Evolutionary conservation across 2,888 invertebrate genomes (phyloP), one percentile per base, ranked within the genome.

Genomic region (Netelia inedita): DNA sequence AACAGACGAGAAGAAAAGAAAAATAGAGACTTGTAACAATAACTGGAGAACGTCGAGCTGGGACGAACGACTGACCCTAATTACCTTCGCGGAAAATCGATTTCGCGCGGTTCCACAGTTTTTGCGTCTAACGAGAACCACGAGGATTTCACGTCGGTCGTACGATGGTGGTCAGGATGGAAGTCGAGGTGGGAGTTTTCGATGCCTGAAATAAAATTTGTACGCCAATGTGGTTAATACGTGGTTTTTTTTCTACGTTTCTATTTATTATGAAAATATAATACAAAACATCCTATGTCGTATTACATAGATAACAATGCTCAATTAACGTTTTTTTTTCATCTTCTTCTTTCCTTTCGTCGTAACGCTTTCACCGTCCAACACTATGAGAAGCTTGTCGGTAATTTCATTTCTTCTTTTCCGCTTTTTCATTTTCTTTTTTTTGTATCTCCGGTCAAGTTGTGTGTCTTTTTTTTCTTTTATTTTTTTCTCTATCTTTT

Each of bases 211-310:
- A 9, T 61, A 16, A 43, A 57, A 28, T 46, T 69, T 16, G 46
- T 46, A 46, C 19, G 35, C 88, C 73, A 83, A 87, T 91, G 82
- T 90, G 88, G 89, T 91, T 91, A 89, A 91, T 92, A 92, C 91
- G 91, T 35, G 35, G 35, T 35, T 35, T 92, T 91, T 93, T 94
- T 94, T 93, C 94, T 94, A 94, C 94, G 94, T 93, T 93, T 92
- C 94, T 93, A 94, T 94, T 94, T 94, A 94, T 94, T 94, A 94
- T 94, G 94, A 94, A 94, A 93, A 94, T 94, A 94, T 94, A 94
- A 94, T 94, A 94, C 94, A 94, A 94, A 94, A 94, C 94, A 93
- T 94, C 94, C 94, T 94, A 94, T 94, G 93, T 94, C 92, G 92
- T 94, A 94, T 94, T 93, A 93, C 93, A 93, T 93, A 93, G 93